Percentiles rank a stretch among this genome's conserved stretches.
These are phyloP conservation scores for Lasioglossum marginatum DNA, from an alignment of 2,888 invertebrate genomes.

Conservation along the genomic window DNA sequence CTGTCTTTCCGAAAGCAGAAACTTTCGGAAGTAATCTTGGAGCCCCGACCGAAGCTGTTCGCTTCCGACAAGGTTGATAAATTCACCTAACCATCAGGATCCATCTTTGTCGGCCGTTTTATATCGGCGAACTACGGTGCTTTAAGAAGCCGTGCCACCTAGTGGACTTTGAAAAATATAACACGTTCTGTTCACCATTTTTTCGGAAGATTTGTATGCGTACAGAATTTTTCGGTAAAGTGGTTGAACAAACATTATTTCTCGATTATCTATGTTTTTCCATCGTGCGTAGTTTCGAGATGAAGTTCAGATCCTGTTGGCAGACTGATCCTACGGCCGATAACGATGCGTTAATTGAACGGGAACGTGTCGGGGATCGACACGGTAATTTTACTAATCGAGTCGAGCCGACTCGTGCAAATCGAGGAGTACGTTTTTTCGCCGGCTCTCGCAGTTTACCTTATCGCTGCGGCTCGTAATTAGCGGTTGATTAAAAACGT, in stretches of 20 bases:
- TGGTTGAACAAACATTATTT: conserved; percentile 12
- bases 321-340: conserved; percentile 33
- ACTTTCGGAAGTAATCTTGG: conserved; percentile 2
- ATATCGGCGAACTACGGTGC: conserved; percentile 10
- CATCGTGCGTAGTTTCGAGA: conserved; percentile 23
- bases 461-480: conserved; percentile 16
- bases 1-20: neutral
- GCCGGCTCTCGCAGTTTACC: conserved; percentile 15
- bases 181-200: neutral
- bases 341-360: conserved; percentile 49
- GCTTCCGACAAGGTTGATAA: neutral
- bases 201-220: neutral
- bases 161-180: neutral
- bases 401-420: neutral
- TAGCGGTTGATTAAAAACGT: conserved; percentile 20
- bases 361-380: neutral
- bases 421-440: neutral
- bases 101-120: conserved; percentile 10
- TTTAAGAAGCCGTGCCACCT: conserved; percentile 20
- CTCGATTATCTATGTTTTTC: conserved; percentile 5
- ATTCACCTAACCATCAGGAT: neutral
- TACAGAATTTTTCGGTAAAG: neutral
- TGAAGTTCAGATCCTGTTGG: neutral
- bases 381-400: conserved; percentile 37
- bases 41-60: neutral